Percentiles rank a stretch among this genome's conserved stretches.
Evolutionary conservation across 1,140 invertebrate species (phyloP).

Genomic region (Cyrtorhinus lividipennis): DNA sequence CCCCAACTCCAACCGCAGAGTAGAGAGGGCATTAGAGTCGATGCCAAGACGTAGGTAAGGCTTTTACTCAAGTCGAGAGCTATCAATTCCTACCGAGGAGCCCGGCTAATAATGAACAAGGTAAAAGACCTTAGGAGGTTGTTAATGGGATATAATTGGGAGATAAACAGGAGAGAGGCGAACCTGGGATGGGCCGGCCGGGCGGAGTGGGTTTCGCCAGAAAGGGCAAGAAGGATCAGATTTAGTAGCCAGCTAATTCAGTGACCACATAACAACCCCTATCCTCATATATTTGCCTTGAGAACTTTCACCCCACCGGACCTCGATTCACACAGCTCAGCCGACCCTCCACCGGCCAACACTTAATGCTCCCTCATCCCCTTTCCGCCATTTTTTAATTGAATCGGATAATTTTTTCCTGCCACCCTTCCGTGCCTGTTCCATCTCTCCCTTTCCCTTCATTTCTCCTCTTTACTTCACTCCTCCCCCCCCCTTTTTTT

Average conservation of each 20-base stretch:
- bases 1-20: too few species aligned
- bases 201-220: background rate
- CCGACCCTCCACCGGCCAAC: background rate
- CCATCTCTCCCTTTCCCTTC: background rate
- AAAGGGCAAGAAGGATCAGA: constrained; percentile 1
- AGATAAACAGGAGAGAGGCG: constrained; percentile 1
- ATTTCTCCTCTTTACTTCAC: background rate
- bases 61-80: too few species aligned
- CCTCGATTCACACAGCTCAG: background rate
- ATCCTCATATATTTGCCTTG: constrained; percentile 1
- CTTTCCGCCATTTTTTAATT: background rate
- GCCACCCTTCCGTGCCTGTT: background rate
- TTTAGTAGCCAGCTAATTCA: constrained; percentile 3
- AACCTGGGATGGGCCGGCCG: background rate
- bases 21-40: too few species aligned
- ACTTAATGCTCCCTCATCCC: background rate
- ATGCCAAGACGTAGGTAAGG: too few species aligned
- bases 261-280: constrained; percentile 8
- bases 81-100: background rate
- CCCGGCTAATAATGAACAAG: background rate
- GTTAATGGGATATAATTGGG: background rate
- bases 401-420: background rate
- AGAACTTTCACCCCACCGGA: background rate
- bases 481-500: background rate
- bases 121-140: background rate